Evolutionary conservation across 2,888 invertebrate species (phyloP).

Genomic region (Calameuta pallipes): DNA sequence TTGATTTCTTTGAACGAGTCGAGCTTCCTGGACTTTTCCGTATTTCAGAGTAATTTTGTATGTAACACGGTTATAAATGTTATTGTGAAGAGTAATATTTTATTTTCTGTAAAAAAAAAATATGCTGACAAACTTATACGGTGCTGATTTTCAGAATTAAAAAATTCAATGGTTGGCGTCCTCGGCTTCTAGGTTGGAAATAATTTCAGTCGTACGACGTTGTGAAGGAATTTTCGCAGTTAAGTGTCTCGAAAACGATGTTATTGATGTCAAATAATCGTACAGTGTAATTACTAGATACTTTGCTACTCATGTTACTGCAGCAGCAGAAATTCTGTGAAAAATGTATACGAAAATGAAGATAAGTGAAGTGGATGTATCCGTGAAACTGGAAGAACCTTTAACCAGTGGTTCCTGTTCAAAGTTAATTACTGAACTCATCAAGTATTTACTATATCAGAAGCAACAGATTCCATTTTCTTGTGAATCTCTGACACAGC

Average conservation of each 20-base stretch:
- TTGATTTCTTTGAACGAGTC: not conserved
- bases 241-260: slow-evolving; percentile 5
- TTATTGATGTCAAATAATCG: slow-evolving; percentile 2
- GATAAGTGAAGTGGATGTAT: slow-evolving; percentile 45
- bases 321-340: not conserved
- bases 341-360: slow-evolving; percentile 43
- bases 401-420: slow-evolving; percentile 61
- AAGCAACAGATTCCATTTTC: slow-evolving; percentile 65
- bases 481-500: slow-evolving; percentile 55
- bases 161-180: not conserved
- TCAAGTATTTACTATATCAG: slow-evolving; percentile 64
- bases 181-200: not conserved
- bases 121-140: not conserved
- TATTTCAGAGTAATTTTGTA: not conserved
- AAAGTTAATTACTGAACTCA: slow-evolving; percentile 58
- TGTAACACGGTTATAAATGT: not conserved
- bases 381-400: slow-evolving; percentile 57
- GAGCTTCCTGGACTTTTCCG: not conserved
- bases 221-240: not conserved
- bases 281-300: not conserved
- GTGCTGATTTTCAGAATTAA: not conserved
- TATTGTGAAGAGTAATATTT: not conserved
- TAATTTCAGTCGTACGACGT: not conserved
- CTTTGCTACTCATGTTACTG: not conserved
- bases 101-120: not conserved